Conservation (phyloP, 2,888 invertebrate species). For the Idaea biselata region DNA sequence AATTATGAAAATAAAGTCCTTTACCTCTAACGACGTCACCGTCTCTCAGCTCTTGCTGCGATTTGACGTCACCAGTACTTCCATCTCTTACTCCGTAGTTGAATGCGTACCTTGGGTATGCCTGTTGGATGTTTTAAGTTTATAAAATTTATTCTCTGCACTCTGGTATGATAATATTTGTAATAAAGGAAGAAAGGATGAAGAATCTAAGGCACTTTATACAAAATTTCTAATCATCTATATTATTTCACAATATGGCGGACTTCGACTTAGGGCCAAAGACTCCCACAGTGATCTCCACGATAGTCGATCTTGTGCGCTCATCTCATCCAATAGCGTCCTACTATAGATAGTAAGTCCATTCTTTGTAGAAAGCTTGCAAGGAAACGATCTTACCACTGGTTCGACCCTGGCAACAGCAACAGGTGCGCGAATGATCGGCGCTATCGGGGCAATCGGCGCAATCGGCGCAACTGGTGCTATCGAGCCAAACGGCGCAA, state of each 20-base stretch:
- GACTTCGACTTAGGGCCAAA: no score
- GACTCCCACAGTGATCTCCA: no score
- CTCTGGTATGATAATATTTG: no score
- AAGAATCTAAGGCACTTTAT: no score
- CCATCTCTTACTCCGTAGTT: slow-evolving; percentile 86
- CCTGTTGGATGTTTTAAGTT: slow-evolving; percentile 50
- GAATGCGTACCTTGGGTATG: slow-evolving; percentile 86
- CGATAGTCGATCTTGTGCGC: no score
- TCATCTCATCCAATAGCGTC: no score
- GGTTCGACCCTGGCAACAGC: slow-evolving; percentile 47
- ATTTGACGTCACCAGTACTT: slow-evolving; percentile 87
- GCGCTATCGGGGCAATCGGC: background rate
- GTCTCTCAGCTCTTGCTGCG: slow-evolving; percentile 84
- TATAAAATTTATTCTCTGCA: background rate
- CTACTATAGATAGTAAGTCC: no score
- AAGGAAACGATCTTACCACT: slow-evolving; percentile 43
- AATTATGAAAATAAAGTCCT: background rate
- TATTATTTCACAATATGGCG: no score
- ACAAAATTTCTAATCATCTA: no score
- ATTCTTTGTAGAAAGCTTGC: background rate
- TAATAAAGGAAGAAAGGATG: no score
- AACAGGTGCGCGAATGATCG: slow-evolving; percentile 20
- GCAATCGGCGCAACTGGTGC: background rate
- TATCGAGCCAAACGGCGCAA: background rate
- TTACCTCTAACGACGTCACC: slow-evolving; percentile 86